Evolutionary conservation across 2,113 vertebrate species (phyloP), one percentile per base, ranked within the genome.

Genomic region (Leptobrachium leishanense): DNA sequence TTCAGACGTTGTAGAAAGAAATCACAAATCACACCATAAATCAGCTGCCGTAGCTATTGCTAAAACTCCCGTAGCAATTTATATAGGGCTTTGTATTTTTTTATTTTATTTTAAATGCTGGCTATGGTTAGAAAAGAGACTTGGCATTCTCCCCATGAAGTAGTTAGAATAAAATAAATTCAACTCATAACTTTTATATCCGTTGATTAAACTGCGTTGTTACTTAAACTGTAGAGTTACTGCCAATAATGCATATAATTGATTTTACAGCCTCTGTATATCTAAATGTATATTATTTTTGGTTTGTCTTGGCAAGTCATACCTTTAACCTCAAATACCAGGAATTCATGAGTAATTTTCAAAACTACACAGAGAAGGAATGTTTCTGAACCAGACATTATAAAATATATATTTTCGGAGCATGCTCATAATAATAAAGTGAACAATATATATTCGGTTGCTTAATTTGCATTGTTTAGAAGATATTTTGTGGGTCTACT

Each of bases 111-210:
- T 54, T 68, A 12, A 70, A 59, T 41, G 10, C 20, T 42, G 54
- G 72, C 78, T 46, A 73, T 15, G 69, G 12, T 50, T 53, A 50
- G 31, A 65, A 31, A 53, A 42, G 12, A 46, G 42, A 44, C 41
- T 66, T 81, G 78, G 64, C 72, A 44, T 74, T 55, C 54, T 12
- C 71, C 66, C 72, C 57, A 54, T 67, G 40, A 68, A 62, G 78
- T 74, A 81, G 78, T 81, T 50, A 44, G 43, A 68, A 57, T 74
- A 68, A 68, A 81, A 74, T 81, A 74, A 81, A 81, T 68, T 68
- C 13, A 74, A 55, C 53, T 64, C 41, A 71, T 55, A 80, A 80
- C 70, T 68, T 80, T 80, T 80, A 11, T 74, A 74, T 80, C 64
- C 62, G 13, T 68, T 46, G 71, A 50, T 74, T 68, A 67, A 74